A percentile compares a stretch with the other conserved stretches of the same genome.
Evolutionary conservation across 1,140 invertebrate species (phyloP).

Genomic region (Bombus picipes): DNA sequence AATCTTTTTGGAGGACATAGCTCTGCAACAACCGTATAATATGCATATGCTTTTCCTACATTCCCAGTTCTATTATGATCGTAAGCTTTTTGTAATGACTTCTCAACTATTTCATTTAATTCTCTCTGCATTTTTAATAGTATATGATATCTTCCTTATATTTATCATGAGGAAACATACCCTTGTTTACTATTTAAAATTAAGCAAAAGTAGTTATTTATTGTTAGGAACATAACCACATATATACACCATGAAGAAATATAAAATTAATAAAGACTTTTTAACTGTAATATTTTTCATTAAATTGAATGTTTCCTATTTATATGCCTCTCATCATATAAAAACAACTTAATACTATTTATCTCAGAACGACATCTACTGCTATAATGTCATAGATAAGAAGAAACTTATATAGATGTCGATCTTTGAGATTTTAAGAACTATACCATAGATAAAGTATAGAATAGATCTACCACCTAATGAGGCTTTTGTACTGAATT

Average conservation of each 20-base stretch:
- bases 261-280: not conserved
- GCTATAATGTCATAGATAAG: not conserved
- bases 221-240: not conserved
- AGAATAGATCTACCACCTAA: not conserved
- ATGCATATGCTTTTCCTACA: conserved; percentile 77
- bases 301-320: not conserved
- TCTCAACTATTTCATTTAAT: conserved; percentile 66
- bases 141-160: not conserved
- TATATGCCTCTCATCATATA: not conserved
- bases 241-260: not conserved
- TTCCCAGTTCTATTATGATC: conserved; percentile 70
- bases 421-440: not conserved
- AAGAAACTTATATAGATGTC: not conserved
- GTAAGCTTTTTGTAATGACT: conserved; percentile 72
- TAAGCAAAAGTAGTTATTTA: not conserved
- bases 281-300: not conserved
- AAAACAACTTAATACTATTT: no score
- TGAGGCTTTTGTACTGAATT: not conserved
- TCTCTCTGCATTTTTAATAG: conserved; percentile 67
- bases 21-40: conserved; percentile 76
- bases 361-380: not conserved
- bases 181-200: not conserved
- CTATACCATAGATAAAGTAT: not conserved
- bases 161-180: conserved; percentile 24
- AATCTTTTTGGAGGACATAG: conserved; percentile 71